Conservation (phyloP, 2,113 vertebrate genomes). For the Semicossyphus pulcher region DNA sequence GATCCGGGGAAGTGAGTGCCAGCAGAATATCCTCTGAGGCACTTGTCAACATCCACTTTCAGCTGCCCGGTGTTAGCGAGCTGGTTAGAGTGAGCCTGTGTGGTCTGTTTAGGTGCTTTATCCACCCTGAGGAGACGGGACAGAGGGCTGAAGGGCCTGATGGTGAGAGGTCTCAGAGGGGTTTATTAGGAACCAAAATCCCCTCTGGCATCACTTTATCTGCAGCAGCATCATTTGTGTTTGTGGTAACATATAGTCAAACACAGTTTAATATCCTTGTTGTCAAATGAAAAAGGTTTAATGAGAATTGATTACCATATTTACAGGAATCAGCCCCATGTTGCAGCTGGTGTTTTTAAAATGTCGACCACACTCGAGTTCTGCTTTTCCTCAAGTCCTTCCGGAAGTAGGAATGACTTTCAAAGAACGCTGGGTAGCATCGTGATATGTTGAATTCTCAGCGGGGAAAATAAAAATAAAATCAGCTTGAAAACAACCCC, state of each 20-base stretch:
- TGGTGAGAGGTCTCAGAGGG: slow-evolving; percentile 63
- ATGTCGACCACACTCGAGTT: background rate
- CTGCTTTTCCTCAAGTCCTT: background rate
- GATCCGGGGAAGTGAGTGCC: slow-evolving; percentile 38
- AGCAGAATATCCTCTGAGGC: slow-evolving; percentile 48
- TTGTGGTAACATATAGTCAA: slow-evolving; percentile 33
- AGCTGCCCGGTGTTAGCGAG: slow-evolving; percentile 17
- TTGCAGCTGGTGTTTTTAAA: slow-evolving; percentile 19
- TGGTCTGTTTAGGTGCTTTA: slow-evolving; percentile 35
- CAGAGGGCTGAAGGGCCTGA: slow-evolving; percentile 18
- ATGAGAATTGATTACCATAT: slow-evolving; percentile 68
- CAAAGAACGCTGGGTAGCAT: slow-evolving; percentile 16
- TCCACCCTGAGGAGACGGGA: slow-evolving; percentile 46
- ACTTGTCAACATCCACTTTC: slow-evolving; percentile 47
- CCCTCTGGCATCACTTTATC: slow-evolving; percentile 30
- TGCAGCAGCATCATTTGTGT: slow-evolving; percentile 58
- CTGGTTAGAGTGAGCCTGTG: background rate
- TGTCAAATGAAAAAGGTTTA: slow-evolving; percentile 47
- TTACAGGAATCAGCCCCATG: slow-evolving; percentile 19
- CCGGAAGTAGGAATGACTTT: slow-evolving; percentile 36
- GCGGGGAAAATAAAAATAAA: slow-evolving; percentile 38
- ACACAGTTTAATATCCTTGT: slow-evolving; percentile 14
- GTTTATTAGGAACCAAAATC: slow-evolving; percentile 66
- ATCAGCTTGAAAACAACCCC: slow-evolving; percentile 58
- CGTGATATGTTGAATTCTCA: slow-evolving; percentile 36